Evolutionary conservation across 1,140 invertebrate genomes (phyloP).

Genomic region (Pogonomyrmex californicus): DNA sequence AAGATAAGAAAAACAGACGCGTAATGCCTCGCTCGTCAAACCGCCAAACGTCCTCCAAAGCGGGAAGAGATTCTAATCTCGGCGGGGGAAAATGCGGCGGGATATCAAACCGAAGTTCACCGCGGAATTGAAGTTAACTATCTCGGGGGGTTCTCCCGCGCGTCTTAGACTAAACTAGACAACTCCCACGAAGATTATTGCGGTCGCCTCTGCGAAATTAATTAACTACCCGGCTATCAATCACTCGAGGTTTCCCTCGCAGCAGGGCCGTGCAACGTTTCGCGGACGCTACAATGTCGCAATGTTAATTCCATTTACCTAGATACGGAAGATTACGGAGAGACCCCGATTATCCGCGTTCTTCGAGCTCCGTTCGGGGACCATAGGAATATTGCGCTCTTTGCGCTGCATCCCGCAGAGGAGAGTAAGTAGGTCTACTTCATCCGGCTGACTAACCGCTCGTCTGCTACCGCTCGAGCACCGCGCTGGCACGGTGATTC

Average conservation of each 20-base stretch:
- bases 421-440: conserved; percentile 53
- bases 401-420: conserved; percentile 11
- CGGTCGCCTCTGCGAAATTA: conserved; percentile 46
- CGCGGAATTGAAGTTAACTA: conserved; percentile 25
- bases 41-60: conserved; percentile 24
- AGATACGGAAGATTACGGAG: conserved; percentile 17
- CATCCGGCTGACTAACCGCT: conserved; percentile 24
- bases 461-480: conserved; percentile 37
- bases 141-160: not conserved
- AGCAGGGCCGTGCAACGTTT: not conserved
- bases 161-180: not conserved
- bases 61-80: conserved; percentile 33
- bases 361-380: conserved; percentile 2
- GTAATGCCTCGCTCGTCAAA: conserved; percentile 10
- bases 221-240: conserved; percentile 52
- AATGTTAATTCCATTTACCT: conserved; percentile 52
- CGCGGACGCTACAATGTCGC: not conserved
- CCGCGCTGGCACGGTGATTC: conserved; percentile 40
- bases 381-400: not conserved
- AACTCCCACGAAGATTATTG: conserved; percentile 39
- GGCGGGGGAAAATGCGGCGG: not conserved
- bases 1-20: not conserved
- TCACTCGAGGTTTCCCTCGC: not conserved
- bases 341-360: not conserved
- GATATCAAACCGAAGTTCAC: not conserved